Conservation (phyloP, 2,797 vertebrate species). For the Aplochiton taeniatus region DNA sequence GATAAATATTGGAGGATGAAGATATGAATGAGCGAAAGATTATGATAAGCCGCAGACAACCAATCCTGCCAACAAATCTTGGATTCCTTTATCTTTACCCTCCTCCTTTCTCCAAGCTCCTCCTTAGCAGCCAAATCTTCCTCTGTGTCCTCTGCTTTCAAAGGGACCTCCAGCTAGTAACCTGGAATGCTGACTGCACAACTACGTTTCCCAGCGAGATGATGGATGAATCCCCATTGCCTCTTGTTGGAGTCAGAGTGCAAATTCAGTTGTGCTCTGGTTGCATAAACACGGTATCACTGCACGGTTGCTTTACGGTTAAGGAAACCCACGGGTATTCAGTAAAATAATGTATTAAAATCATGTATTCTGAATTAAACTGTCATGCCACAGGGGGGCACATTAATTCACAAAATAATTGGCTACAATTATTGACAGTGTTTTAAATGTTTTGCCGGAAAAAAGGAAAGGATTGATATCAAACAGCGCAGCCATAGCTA, state of each 20-base stretch:
- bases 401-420: too few species aligned
- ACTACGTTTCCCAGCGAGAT: conserved; percentile 12
- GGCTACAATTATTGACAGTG: too few species aligned
- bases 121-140: background rate
- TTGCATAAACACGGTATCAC: conserved; percentile 30
- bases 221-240: conserved; percentile 46
- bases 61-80: too few species aligned
- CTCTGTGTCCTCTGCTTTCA: background rate
- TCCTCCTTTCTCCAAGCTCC: background rate
- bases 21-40: background rate
- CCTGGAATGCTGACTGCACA: conserved; percentile 9
- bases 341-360: too few species aligned
- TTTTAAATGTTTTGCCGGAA: too few species aligned
- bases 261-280: conserved; percentile 29
- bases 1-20: background rate
- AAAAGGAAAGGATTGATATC: too few species aligned
- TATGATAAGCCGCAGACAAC: too few species aligned
- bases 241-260: conserved; percentile 29
- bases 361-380: too few species aligned
- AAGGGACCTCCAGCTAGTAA: conserved; percentile 6
- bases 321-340: too few species aligned
- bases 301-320: background rate
- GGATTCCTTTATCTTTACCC: too few species aligned
- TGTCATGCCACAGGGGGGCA: too few species aligned
- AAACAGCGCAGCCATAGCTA: too few species aligned